Conservation (phyloP, 2,797 vertebrate genomes). For the Simalia tracyae region DNA sequence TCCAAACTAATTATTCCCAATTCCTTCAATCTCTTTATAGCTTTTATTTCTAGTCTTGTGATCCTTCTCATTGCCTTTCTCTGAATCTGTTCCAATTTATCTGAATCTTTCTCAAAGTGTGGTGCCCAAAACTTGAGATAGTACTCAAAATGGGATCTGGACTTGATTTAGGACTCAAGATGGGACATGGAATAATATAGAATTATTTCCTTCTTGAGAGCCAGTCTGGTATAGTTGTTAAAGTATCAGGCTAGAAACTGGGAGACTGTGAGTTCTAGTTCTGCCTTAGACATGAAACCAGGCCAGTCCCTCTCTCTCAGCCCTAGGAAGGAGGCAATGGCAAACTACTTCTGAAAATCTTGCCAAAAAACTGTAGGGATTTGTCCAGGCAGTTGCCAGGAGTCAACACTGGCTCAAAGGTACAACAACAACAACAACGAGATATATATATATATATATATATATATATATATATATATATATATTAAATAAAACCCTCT, state of each 20-base stretch:
- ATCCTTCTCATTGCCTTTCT: neutral
- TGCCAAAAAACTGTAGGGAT: neutral
- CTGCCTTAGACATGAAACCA: neutral
- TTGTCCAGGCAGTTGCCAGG: neutral
- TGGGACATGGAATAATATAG: neutral
- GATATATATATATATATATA: too few relatives aligned
- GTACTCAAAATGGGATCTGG: neutral
- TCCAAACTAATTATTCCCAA: neutral
- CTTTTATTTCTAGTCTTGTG: neutral
- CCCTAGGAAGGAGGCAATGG: neutral
- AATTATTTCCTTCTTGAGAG: neutral
- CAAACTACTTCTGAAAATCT: neutral
- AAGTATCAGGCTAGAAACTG: neutral
- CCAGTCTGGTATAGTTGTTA: neutral
- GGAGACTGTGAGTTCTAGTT: neutral
- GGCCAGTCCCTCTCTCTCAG: neutral
- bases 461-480: too few relatives aligned
- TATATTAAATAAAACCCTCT: neutral
- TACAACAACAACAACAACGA: neutral
- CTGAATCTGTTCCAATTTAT: neutral
- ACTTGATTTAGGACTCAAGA: neutral
- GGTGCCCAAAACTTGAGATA: neutral
- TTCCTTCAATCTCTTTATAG: neutral
- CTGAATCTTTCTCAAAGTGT: neutral
- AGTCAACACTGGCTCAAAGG: neutral